Conservation (phyloP, 2,113 vertebrate species). For the Campylorhamphus procurvoides region DNA sequence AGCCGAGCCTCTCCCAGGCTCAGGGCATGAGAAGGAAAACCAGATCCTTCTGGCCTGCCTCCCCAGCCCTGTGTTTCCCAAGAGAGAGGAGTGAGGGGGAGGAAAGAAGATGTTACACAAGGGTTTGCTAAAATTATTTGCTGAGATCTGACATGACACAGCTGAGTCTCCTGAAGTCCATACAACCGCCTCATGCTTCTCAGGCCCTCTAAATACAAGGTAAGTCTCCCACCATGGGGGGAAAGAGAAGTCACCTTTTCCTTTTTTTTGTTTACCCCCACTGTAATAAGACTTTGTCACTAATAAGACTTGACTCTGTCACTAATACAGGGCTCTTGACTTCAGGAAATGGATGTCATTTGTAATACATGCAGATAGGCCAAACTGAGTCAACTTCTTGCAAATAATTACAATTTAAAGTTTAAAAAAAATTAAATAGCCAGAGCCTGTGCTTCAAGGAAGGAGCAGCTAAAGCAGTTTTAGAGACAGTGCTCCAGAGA, state of each 20-base stretch:
- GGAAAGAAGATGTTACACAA: neutral
- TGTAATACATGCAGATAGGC: neutral
- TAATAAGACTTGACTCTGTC: neutral
- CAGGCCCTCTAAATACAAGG: neutral
- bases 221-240: neutral
- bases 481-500: accelerated
- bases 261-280: neutral
- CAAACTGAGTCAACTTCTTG: neutral
- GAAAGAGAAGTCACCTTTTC: neutral
- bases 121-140: neutral
- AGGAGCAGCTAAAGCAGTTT: neutral
- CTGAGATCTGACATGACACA: neutral
- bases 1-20: neutral
- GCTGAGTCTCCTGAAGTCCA: neutral
- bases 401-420: neutral
- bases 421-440: neutral
- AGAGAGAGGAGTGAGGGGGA: neutral
- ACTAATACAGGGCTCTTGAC: neutral
- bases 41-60: neutral
- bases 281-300: neutral
- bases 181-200: neutral
- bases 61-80: neutral
- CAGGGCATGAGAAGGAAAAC: neutral
- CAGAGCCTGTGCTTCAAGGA: neutral
- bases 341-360: neutral